Percentiles rank a stretch among this genome's conserved stretches.
phyloP scores from a whole-genome alignment of 1,140 invertebrate genomes.

The Drosophila bocqueti region DNA sequence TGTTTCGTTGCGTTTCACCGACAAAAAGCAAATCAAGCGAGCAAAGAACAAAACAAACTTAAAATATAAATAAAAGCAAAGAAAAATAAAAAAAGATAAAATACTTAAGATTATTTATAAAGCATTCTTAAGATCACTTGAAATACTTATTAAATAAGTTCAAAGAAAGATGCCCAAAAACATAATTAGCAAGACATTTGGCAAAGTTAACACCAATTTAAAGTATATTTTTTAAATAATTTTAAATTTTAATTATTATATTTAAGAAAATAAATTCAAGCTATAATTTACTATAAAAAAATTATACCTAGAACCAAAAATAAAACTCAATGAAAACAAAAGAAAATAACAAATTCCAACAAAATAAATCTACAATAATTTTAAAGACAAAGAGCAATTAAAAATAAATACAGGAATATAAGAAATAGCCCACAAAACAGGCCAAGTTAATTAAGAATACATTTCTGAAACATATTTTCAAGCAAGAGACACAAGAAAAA shows the following conservation, averaged over 20 bases:
- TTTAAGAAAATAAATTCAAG: neutral
- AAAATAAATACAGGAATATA: slow-evolving; percentile 1
- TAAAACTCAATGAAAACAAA: neutral
- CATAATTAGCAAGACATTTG: neutral
- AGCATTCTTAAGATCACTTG: neutral
- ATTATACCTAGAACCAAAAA: too few relatives aligned
- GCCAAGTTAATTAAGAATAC: slow-evolving; percentile 15
- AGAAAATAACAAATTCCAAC: neutral
- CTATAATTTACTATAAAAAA: neutral
- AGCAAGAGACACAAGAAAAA: neutral
- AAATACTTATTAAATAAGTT: slow-evolving; percentile 8
- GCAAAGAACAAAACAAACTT: slow-evolving; percentile 19
- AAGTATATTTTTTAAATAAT: neutral
- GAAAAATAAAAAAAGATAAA: neutral
- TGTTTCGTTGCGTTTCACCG: slow-evolving; percentile 20
- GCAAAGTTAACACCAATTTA: neutral
- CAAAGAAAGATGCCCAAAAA: neutral
- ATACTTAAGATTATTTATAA: slow-evolving; percentile 7
- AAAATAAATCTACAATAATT: neutral
- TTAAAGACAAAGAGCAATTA: slow-evolving; percentile 2
- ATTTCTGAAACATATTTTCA: slow-evolving; percentile 12
- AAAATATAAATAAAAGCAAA: slow-evolving; percentile 16
- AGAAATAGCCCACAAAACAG: slow-evolving; percentile 11
- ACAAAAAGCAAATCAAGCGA: slow-evolving; percentile 42
- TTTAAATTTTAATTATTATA: neutral